These are phyloP conservation scores for Heliconius nattereri DNA, from an alignment of 1,140 invertebrate species.

Conservation along the genomic window DNA sequence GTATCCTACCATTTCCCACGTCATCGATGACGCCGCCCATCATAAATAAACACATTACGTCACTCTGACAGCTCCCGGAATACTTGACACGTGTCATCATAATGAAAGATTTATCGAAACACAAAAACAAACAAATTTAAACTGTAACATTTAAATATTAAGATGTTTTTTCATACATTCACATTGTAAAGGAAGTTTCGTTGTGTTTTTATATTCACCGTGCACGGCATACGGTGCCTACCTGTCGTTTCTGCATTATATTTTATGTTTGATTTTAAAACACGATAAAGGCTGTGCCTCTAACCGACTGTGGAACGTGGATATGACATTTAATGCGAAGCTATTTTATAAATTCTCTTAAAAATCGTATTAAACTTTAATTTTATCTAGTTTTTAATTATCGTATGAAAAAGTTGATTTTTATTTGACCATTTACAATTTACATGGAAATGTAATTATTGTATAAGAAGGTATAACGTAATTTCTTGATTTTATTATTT, in stretches of 20 bases:
- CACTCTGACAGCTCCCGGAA: conserved; percentile 71
- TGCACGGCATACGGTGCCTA: conserved; percentile 52
- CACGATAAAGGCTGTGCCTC: conserved; percentile 54
- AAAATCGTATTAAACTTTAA: neutral
- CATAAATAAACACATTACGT: conserved; percentile 76
- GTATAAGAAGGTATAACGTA: neutral
- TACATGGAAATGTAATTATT: neutral
- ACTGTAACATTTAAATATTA: conserved; percentile 34
- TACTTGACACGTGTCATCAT: conserved; percentile 70
- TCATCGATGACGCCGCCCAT: conserved; percentile 55
- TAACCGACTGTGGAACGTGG: conserved; percentile 27
- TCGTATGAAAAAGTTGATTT: neutral
- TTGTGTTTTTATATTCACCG: conserved; percentile 49
- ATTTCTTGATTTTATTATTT: neutral
- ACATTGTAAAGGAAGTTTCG: conserved; percentile 35
- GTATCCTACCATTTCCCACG: conserved; percentile 55
- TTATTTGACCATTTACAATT: neutral
- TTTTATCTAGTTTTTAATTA: conserved; percentile 2
- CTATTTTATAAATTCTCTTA: neutral
- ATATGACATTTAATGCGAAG: conserved; percentile 16
- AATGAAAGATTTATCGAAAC: conserved; percentile 52
- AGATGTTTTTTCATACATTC: conserved; percentile 33
- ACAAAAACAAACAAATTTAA: conserved; percentile 30
- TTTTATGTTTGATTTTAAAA: conserved; percentile 64
- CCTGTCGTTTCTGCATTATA: conserved; percentile 73